These are phyloP conservation scores for Calameuta idolon DNA, from an alignment of 2,888 invertebrate species.

Conservation along the genomic window DNA sequence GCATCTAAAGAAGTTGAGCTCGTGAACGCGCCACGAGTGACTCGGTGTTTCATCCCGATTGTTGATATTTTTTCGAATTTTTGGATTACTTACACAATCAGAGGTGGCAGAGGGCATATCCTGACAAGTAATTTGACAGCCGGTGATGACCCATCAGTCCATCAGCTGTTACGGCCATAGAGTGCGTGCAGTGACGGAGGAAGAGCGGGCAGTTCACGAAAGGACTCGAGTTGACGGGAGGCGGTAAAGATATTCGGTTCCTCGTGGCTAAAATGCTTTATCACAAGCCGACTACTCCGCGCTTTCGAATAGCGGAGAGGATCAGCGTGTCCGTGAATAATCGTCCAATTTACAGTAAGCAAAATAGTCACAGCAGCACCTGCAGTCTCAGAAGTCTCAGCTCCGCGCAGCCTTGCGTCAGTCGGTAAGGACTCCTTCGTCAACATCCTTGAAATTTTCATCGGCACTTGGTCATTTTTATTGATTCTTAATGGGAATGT, in stretches of 20 bases:
- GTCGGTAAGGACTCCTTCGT: conserved; percentile 49
- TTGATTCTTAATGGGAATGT: not conserved
- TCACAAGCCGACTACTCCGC: conserved; percentile 64
- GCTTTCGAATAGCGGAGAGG: conserved; percentile 64
- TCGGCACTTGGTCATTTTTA: not conserved
- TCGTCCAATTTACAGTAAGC: conserved; percentile 60
- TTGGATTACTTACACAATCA: no score
- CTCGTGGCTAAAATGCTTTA: conserved; percentile 55
- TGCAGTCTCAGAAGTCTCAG: conserved; percentile 55
- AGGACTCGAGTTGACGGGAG: no score
- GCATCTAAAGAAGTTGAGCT: no score
- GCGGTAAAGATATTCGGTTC: no score
- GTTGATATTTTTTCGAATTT: not conserved
- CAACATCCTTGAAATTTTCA: not conserved
- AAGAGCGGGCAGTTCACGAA: no score
- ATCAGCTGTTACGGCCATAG: no score
- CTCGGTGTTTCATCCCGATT: not conserved
- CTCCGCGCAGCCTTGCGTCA: conserved; percentile 56
- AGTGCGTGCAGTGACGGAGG: no score
- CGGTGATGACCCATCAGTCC: no score
- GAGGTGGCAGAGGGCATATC: no score
- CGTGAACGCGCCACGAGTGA: not conserved
- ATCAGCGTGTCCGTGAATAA: conserved; percentile 60
- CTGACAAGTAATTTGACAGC: no score
- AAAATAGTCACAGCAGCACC: conserved; percentile 55